Evolutionary conservation across 2,888 invertebrate genomes (phyloP), one percentile per base, ranked within the genome.

Genomic region (Tipula vernalis): DNA sequence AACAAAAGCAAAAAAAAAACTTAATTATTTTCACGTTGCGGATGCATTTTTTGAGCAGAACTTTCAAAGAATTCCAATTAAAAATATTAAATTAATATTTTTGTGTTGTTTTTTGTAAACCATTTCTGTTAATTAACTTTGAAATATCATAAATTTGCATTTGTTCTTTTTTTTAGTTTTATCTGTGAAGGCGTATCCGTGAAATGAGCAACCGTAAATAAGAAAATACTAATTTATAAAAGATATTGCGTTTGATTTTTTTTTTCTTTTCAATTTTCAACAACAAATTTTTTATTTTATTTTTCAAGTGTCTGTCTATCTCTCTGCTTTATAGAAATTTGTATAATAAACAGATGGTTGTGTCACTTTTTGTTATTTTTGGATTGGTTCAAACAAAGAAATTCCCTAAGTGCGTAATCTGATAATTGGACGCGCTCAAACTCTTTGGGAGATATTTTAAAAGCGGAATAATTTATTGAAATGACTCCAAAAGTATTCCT

Each of bases 81-180:
- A 71, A 28, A 71, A 71, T 71, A 71, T 71, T 18, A 71, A 71
- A 71, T 71, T 71, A 71, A 71, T 71, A 71, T 71, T 71, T 71
- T 71, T 71, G 71, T 71, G 71, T 71, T 71, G 51, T 71, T 71
- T 18, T 57, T 57, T 71, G 18, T 15, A 12, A 71, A 71, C 71
- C 28, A 71, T 71, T 71, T 71, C 28, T 71, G 71, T 71, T 71
- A 71, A 71, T 71, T 71, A 71, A 71, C 71, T 71, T 71, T 71
- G 71, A 71, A 71, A 71, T 71, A 71, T 71, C 71, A 71, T 71
- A 71, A 71, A 71, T 71, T 71, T 71, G 71, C 71, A 71, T 71
- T 71, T 39, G 39, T 39, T 71, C 10, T 18, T 71, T 71, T 28
- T 18, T 71, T 71, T 6, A 5, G 5, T 71, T 71, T 71, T 71